Evolutionary conservation across 2,113 vertebrate species (phyloP).

Genomic region (Solenodon paradoxus): DNA sequence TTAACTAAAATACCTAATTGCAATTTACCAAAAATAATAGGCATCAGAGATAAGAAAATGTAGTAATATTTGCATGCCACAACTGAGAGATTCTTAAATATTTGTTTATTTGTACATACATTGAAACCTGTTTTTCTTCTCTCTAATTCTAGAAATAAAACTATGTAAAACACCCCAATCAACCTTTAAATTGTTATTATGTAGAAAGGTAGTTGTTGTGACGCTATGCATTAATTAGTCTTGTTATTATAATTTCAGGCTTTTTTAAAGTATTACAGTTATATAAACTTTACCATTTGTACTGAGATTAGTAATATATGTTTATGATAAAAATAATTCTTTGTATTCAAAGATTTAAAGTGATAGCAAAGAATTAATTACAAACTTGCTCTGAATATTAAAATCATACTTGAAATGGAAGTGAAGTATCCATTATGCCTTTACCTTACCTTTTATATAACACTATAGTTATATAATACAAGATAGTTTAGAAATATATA

Average conservation of each 20-base stretch:
- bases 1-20: constrained; percentile 60
- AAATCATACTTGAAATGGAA: background rate
- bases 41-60: constrained; percentile 4
- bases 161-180: background rate
- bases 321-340: constrained; percentile 1
- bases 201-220: background rate
- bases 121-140: background rate
- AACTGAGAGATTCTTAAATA: constrained; percentile 21
- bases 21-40: constrained; percentile 52
- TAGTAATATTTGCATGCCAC: background rate
- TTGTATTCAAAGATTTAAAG: background rate
- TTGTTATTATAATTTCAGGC: background rate
- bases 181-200: background rate
- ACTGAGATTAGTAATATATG: background rate
- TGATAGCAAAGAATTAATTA: background rate
- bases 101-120: background rate
- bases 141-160: background rate
- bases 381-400: background rate
- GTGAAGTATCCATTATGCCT: background rate
- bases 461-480: background rate
- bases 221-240: background rate
- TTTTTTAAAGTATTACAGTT: background rate
- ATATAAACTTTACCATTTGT: too few species aligned
- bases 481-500: background rate
- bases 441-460: too few species aligned